Evolutionary conservation across 2,797 vertebrate genomes (phyloP).

Genomic region (Cetoscarus ocellatus): DNA sequence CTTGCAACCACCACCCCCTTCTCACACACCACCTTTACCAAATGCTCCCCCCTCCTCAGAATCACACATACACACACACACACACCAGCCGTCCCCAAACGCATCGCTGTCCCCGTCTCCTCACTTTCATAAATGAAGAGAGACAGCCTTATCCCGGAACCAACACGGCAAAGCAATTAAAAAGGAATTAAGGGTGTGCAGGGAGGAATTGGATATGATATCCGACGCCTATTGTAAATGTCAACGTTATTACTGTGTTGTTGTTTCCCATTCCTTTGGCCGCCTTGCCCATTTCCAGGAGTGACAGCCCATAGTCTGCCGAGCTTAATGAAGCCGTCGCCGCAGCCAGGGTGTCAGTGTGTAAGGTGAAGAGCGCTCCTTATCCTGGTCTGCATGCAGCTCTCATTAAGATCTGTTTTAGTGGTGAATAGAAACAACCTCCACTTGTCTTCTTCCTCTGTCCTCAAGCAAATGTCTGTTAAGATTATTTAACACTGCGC

Average conservation of each 20-base stretch:
- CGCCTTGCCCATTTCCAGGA: conserved; percentile 71
- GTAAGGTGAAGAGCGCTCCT: conserved; percentile 72
- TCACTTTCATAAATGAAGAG: conserved; percentile 81
- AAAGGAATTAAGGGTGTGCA: conserved; percentile 83
- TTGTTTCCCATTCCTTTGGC: conserved; percentile 79
- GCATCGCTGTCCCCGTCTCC: conserved; percentile 64
- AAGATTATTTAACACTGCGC: conserved; percentile 64
- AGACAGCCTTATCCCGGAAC: conserved; percentile 81
- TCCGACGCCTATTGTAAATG: conserved; percentile 82
- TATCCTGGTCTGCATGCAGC: conserved; percentile 69
- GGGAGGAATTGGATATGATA: conserved; percentile 85
- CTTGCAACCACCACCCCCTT: conserved; percentile 24
- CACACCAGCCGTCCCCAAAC: conserved; percentile 25
- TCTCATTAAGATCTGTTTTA: conserved; percentile 75
- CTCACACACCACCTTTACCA: conserved; percentile 15
- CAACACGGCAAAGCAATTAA: conserved; percentile 83
- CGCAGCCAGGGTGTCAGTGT: conserved; percentile 64
- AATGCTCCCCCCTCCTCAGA: neutral
- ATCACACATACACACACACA: no score
- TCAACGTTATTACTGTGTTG: conserved; percentile 84
- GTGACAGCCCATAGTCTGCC: conserved; percentile 74
- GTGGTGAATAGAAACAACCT: conserved; percentile 43
- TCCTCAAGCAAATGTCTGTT: conserved; percentile 62
- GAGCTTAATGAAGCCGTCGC: conserved; percentile 81
- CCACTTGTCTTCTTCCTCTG: conserved; percentile 36